Conservation (phyloP, 2,888 invertebrate genomes). For the Gymnoscelis rufifasciata region DNA sequence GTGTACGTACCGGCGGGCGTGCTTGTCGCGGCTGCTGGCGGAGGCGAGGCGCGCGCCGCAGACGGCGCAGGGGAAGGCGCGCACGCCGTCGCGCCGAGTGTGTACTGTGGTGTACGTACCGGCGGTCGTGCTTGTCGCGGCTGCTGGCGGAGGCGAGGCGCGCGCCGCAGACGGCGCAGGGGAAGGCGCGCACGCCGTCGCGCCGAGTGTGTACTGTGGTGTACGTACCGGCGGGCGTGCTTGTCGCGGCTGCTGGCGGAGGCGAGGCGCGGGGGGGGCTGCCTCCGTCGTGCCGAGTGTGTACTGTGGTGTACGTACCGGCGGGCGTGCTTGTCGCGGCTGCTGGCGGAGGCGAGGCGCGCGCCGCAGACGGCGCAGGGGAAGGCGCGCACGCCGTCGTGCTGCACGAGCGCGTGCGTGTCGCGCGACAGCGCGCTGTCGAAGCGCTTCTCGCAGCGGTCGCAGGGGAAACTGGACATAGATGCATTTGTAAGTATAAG, state of each 20-base stretch:
- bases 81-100: too few species aligned
- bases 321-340: slow-evolving; percentile 51
- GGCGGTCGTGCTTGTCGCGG: too few species aligned
- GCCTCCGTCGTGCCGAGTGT: slow-evolving; percentile 62
- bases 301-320: slow-evolving; percentile 13
- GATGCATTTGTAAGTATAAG: neutral
- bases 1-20: too few species aligned
- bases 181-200: too few species aligned
- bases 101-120: too few species aligned
- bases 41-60: too few species aligned
- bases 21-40: too few species aligned
- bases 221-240: too few species aligned
- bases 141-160: too few species aligned
- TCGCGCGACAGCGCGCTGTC: slow-evolving; percentile 30
- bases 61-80: too few species aligned
- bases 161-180: too few species aligned
- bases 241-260: slow-evolving; percentile 44
- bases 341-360: slow-evolving; percentile 49
- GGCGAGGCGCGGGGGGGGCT: slow-evolving; percentile 56
- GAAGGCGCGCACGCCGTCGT: slow-evolving; percentile 61
- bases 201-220: too few species aligned
- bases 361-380: slow-evolving; percentile 62
- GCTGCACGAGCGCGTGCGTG: slow-evolving; percentile 51
- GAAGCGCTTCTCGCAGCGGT: slow-evolving; percentile 52
- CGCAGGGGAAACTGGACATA: slow-evolving; percentile 44